These are phyloP conservation scores for Anarhynchus alexandrinus DNA, from an alignment of 2,113 vertebrate species.

Conservation along the genomic window DNA sequence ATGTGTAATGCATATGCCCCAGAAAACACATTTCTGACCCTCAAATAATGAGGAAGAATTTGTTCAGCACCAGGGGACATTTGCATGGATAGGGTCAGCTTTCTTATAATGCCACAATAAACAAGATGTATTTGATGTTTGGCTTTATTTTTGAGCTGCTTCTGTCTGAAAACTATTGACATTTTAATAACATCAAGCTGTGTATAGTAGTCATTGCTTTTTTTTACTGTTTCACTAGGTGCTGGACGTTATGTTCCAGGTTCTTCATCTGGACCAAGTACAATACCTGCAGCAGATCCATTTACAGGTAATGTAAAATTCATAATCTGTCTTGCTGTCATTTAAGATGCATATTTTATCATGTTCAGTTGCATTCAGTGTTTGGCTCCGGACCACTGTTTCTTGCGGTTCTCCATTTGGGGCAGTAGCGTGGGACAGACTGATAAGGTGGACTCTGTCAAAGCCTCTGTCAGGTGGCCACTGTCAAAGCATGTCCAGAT, in stretches of 20 bases:
- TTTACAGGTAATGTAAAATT: conserved; percentile 83
- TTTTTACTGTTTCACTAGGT: conserved; percentile 69
- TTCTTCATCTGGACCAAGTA: conserved; percentile 64
- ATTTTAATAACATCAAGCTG: background rate
- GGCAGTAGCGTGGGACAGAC: background rate
- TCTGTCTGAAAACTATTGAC: background rate
- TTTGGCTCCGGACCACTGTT: background rate
- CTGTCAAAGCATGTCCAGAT: background rate
- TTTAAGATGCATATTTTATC: fast-evolving
- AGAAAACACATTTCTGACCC: background rate
- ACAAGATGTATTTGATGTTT: background rate
- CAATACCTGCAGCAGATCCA: conserved; percentile 82
- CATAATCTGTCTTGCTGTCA: background rate
- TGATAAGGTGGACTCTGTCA: background rate
- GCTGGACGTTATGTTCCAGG: conserved; percentile 93
- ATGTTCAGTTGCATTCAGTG: background rate
- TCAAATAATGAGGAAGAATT: background rate
- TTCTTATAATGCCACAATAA: background rate
- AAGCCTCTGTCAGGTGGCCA: too few relatives aligned
- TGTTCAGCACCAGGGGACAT: background rate
- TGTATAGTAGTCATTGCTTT: background rate
- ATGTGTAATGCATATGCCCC: background rate
- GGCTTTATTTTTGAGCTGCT: background rate
- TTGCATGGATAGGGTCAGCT: background rate
- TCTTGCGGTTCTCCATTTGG: background rate